A percentile compares a stretch with the other conserved stretches of the same genome.
Evolutionary conservation across 2,797 vertebrate genomes (phyloP).

Genomic region (Enteromius viviparus): DNA sequence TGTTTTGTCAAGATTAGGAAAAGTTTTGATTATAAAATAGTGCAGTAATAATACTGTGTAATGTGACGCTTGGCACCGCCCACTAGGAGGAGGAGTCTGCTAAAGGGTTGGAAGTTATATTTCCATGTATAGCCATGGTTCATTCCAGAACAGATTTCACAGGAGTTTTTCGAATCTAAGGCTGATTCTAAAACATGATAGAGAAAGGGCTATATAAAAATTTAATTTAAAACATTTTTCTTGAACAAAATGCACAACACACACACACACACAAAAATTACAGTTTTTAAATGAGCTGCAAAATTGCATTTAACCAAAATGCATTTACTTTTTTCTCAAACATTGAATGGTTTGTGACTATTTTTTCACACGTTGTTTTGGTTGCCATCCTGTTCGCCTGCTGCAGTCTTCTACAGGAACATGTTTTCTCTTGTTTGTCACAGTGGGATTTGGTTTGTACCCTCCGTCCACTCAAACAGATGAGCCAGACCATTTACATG

Average conservation of each 20-base stretch:
- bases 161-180: neutral
- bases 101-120: too few relatives aligned
- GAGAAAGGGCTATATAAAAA: neutral
- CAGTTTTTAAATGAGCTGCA: too few relatives aligned
- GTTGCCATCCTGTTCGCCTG: neutral
- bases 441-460: constrained; percentile 79
- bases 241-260: too few relatives aligned
- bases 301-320: too few relatives aligned
- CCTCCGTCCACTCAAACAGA: constrained; percentile 77
- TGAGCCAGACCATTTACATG: constrained; percentile 83
- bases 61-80: neutral
- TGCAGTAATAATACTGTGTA: neutral
- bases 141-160: neutral
- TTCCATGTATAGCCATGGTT: neutral
- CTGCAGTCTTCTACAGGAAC: neutral
- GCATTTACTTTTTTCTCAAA: too few relatives aligned
- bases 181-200: neutral
- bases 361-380: too few relatives aligned
- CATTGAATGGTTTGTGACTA: too few relatives aligned
- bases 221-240: too few relatives aligned
- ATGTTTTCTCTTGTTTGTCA: neutral
- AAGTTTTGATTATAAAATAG: neutral
- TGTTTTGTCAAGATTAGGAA: too few relatives aligned
- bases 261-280: too few relatives aligned
- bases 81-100: too few relatives aligned